phyloP scores from a whole-genome alignment of 2,888 invertebrate species.

The Chrysolina haemoptera region DNA sequence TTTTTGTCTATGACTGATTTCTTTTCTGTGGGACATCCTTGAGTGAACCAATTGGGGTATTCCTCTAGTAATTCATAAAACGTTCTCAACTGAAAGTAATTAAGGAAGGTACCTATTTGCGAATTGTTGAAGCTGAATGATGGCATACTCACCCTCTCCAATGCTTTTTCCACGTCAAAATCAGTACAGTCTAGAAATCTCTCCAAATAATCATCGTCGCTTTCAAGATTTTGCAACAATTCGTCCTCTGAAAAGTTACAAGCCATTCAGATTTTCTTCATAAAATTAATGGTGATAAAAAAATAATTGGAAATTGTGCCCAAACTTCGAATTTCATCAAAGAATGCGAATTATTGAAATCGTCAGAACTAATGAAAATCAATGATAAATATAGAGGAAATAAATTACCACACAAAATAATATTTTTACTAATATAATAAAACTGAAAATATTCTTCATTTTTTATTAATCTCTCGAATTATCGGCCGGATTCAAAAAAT shows the following conservation, averaged over 20 bases:
- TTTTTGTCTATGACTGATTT: conserved; percentile 62
- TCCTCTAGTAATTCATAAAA: conserved; percentile 62
- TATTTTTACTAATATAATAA: too few relatives aligned
- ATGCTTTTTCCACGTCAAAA: conserved; percentile 64
- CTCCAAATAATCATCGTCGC: conserved; percentile 63
- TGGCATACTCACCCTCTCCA: conserved; percentile 59
- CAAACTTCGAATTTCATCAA: too few relatives aligned
- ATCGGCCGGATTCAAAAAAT: too few relatives aligned
- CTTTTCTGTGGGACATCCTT: conserved; percentile 56
- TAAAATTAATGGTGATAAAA: too few relatives aligned
- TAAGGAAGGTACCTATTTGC: background rate
- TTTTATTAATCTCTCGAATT: too few relatives aligned
- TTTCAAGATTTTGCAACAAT: conserved; percentile 56
- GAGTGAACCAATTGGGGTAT: conserved; percentile 65
- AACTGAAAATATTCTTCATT: too few relatives aligned
- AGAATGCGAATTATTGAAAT: too few relatives aligned
- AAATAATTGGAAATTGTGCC: too few relatives aligned
- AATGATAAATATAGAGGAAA: too few relatives aligned
- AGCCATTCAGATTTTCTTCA: background rate
- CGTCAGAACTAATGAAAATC: too few relatives aligned
- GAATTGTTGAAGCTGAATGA: background rate
- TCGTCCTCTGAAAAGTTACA: conserved; percentile 56
- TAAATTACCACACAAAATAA: too few relatives aligned
- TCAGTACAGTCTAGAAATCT: conserved; percentile 63
- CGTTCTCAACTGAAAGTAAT: conserved; percentile 61